phyloP scores from a whole-genome alignment of 2,888 invertebrate genomes.

The Antheraea assamensis region DNA sequence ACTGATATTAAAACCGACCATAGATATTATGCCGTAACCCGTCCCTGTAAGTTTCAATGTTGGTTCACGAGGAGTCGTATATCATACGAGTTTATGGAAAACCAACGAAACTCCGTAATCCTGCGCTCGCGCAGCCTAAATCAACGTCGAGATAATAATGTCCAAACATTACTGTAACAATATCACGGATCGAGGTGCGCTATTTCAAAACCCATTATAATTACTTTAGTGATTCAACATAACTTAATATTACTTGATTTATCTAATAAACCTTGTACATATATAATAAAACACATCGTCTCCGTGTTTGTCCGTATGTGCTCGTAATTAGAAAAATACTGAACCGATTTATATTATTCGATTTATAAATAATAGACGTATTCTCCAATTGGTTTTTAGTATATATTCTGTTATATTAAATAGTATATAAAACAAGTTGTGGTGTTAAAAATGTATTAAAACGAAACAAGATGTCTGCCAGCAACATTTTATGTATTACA shows the following conservation, averaged over 20 bases:
- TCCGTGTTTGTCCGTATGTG: too few species aligned
- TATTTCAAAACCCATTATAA: constrained; percentile 2
- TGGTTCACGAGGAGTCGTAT: constrained; percentile 17
- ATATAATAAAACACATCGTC: too few species aligned
- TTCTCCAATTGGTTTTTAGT: too few species aligned
- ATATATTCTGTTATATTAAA: too few species aligned
- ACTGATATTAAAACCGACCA: background rate
- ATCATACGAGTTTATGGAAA: constrained; percentile 16
- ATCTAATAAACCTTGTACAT: background rate
- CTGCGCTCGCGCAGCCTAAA: constrained; percentile 51
- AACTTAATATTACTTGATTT: background rate
- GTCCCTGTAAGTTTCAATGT: constrained; percentile 5
- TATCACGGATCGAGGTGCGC: constrained; percentile 31
- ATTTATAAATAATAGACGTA: too few species aligned
- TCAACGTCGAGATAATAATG: constrained; percentile 59
- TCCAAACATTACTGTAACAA: constrained; percentile 51
- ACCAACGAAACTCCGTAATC: constrained; percentile 34
- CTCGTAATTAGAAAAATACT: too few species aligned
- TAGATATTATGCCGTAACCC: background rate
- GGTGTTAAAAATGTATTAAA: too few species aligned
- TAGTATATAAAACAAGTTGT: too few species aligned
- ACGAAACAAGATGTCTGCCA: too few species aligned
- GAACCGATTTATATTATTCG: too few species aligned
- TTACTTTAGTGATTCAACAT: background rate
- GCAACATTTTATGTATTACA: too few species aligned